Evolutionary conservation across 2,888 invertebrate genomes (phyloP).

Genomic region (Drosophila subsilvestris): DNA sequence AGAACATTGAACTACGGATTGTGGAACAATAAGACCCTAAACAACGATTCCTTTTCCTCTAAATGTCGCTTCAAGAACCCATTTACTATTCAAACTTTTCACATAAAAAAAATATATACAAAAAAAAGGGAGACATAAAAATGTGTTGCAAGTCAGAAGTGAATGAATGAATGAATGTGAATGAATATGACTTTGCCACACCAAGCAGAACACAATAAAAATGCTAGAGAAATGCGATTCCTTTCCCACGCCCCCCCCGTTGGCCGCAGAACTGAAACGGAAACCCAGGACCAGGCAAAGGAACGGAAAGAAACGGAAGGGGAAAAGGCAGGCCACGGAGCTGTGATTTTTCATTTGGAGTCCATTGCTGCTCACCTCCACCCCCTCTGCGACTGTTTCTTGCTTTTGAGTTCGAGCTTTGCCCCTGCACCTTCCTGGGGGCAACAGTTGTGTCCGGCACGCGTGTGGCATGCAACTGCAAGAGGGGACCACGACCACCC

Average conservation of each 20-base stretch:
- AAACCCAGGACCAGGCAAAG: constrained; percentile 1
- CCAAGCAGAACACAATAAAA: constrained; percentile 66
- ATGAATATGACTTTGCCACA: constrained; percentile 67
- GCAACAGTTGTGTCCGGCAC: constrained; percentile 67
- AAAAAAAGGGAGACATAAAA: constrained; percentile 64
- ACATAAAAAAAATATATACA: constrained; percentile 49
- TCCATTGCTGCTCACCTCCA: constrained; percentile 16
- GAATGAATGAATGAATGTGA: constrained; percentile 61
- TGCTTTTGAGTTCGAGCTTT: constrained; percentile 14
- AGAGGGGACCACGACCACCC: constrained; percentile 44
- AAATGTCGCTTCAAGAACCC: not conserved
- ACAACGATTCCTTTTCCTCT: not conserved
- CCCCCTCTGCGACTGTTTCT: not conserved
- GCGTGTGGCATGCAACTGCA: constrained; percentile 72
- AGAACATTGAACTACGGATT: too few relatives aligned
- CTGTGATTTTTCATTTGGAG: constrained; percentile 75
- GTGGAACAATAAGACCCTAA: too few relatives aligned
- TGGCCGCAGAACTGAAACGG: constrained; percentile 22
- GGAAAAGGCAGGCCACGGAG: constrained; percentile 64
- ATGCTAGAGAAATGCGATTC: constrained; percentile 40
- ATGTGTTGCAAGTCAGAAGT: constrained; percentile 73
- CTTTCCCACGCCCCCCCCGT: constrained; percentile 1
- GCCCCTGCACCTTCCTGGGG: constrained; percentile 28
- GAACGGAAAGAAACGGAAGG: constrained; percentile 3
- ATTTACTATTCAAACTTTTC: constrained; percentile 59